phyloP scores from a whole-genome alignment of 1,140 invertebrate genomes.

The Protaetia brevitarsis region DNA sequence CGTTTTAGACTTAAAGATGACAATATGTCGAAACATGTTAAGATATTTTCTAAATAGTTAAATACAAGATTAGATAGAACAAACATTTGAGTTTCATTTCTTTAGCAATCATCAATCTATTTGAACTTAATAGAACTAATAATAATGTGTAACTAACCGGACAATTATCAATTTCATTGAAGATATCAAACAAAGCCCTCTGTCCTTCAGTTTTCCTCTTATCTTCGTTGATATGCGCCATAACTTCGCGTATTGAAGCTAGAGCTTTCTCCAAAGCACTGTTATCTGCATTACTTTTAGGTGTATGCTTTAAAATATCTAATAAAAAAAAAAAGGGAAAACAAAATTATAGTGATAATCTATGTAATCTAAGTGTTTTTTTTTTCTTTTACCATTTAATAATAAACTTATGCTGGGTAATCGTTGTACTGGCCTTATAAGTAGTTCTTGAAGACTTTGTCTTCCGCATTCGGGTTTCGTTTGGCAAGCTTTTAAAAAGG shows the following conservation, averaged over 20 bases:
- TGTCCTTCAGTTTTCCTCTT: slow-evolving; percentile 93
- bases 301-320: slow-evolving; percentile 92
- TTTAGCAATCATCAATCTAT: too few relatives aligned
- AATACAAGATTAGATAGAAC: slow-evolving; percentile 23
- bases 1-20: too few relatives aligned
- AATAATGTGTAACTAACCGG: slow-evolving; percentile 71
- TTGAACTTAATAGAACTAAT: too few relatives aligned
- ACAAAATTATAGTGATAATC: background rate
- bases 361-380: background rate
- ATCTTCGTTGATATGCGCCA: slow-evolving; percentile 96
- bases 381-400: slow-evolving; percentile 73
- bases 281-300: slow-evolving; percentile 82
- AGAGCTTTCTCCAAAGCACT: slow-evolving; percentile 79
- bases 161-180: slow-evolving; percentile 97
- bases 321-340: background rate
- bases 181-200: slow-evolving; percentile 94
- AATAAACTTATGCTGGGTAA: slow-evolving; percentile 92
- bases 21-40: too few relatives aligned
- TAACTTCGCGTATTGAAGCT: slow-evolving; percentile 85
- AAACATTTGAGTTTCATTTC: background rate
- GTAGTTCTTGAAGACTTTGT: slow-evolving; percentile 89
- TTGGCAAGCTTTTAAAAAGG: slow-evolving; percentile 95
- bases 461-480: slow-evolving; percentile 91
- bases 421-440: slow-evolving; percentile 95
- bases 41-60: too few relatives aligned